phyloP scores from a whole-genome alignment of 92 coral and sea anemone genomes.

The Paragorgia papillata region DNA sequence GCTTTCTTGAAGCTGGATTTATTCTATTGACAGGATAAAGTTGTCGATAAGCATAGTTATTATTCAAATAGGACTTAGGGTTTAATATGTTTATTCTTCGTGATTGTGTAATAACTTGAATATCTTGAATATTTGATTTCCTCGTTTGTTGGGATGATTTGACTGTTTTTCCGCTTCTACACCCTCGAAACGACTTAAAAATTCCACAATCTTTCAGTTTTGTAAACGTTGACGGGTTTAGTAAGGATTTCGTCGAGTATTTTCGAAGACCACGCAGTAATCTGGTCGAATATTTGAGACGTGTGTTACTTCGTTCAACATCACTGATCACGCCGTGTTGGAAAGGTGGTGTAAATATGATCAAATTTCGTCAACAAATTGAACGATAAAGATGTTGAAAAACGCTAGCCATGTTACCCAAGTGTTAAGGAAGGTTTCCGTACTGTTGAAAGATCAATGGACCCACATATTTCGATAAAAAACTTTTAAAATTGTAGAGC shows the following conservation, averaged over 20 bases:
- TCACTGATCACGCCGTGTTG: neutral
- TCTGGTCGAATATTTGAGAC: slow-evolving; percentile 9
- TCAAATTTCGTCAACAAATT: neutral
- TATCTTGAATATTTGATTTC: slow-evolving; percentile 28
- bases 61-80: slow-evolving; percentile 1
- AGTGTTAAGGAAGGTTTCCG: neutral
- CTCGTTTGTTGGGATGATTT: slow-evolving; percentile 9
- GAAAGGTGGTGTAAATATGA: neutral
- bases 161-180: neutral
- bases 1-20: neutral
- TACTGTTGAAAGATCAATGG: neutral
- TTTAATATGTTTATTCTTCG: neutral
- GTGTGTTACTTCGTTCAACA: neutral
- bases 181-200: neutral
- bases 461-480: too few relatives aligned
- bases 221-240: neutral
- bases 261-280: slow-evolving; percentile 23
- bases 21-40: slow-evolving; percentile 5
- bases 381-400: slow-evolving; percentile 15
- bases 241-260: neutral
- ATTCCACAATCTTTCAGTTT: slow-evolving; percentile 5
- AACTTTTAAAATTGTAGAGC: too few relatives aligned
- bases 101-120: slow-evolving; percentile 12
- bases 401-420: slow-evolving; percentile 5
- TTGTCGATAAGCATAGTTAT: slow-evolving; percentile 1